Conservation (phyloP, 2,113 vertebrate species). For the Rhabdomys dilectus region DNA sequence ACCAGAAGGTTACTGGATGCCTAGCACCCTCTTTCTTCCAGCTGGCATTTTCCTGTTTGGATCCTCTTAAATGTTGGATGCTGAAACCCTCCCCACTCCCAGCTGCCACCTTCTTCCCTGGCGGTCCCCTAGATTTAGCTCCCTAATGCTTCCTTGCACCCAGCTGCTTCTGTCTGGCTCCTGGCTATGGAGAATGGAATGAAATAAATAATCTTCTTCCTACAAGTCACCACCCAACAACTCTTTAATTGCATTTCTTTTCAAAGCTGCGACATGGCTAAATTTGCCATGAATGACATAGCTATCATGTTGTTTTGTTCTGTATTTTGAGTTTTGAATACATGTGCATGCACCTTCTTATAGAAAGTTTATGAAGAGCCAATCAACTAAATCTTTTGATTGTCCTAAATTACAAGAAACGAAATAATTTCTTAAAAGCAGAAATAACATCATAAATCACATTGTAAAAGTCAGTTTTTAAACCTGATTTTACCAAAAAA, state of each 20-base stretch:
- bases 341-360: neutral
- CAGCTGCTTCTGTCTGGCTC: conserved; percentile 75
- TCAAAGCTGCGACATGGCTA: conserved; percentile 39
- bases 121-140: conserved; percentile 68
- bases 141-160: conserved; percentile 76
- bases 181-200: conserved; percentile 46
- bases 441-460: neutral
- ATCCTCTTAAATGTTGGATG: conserved; percentile 73
- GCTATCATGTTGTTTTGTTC: conserved; percentile 47
- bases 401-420: conserved; percentile 37
- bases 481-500: neutral
- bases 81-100: conserved; percentile 74
- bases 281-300: conserved; percentile 50
- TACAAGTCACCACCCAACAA: conserved; percentile 71
- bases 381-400: conserved; percentile 2
- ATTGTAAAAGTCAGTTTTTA: conserved; percentile 38
- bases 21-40: conserved; percentile 71
- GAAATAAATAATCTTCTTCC: conserved; percentile 70
- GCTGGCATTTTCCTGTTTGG: conserved; percentile 79
- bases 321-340: neutral
- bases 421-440: conserved; percentile 45
- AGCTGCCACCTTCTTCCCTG: conserved; percentile 79
- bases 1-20: conserved; percentile 77
- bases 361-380: conserved; percentile 51
- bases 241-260: conserved; percentile 72